Conservation (phyloP, 2,797 vertebrate genomes). For the Enteromius trimaculatus region DNA sequence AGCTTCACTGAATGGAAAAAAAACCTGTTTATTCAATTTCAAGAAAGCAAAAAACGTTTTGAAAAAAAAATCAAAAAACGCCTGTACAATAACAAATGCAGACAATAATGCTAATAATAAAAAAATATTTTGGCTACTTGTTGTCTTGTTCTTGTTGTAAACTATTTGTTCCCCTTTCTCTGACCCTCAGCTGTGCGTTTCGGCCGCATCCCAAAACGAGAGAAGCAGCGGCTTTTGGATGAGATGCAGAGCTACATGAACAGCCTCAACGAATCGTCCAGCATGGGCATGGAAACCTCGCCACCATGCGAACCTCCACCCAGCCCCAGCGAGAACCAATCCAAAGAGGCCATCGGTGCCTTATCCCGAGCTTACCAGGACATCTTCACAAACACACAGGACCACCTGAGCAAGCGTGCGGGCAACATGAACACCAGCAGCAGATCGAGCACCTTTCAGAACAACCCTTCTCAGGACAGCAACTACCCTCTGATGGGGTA, state of each 20-base stretch:
- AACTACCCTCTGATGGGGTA: constrained; percentile 63
- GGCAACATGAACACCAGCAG: constrained; percentile 65
- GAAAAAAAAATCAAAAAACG: background rate
- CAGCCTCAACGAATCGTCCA: constrained; percentile 66
- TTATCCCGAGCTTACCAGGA: constrained; percentile 80
- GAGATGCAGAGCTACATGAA: constrained; percentile 76
- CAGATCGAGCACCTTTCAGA: constrained; percentile 60
- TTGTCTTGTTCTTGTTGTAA: background rate
- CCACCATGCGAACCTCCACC: constrained; percentile 59
- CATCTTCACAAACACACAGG: constrained; percentile 75
- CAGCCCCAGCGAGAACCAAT: constrained; percentile 69
- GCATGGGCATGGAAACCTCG: constrained; percentile 60
- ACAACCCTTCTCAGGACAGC: constrained; percentile 64
- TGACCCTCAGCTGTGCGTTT: constrained; percentile 69
- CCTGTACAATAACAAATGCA: background rate
- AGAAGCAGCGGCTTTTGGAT: constrained; percentile 72
- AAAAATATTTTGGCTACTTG: background rate
- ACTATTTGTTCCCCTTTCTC: background rate
- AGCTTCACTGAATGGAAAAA: background rate
- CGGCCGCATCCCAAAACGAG: constrained; percentile 73
- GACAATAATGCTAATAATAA: background rate
- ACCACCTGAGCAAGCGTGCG: constrained; percentile 68
- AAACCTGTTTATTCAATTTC: background rate
- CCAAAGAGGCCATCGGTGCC: constrained; percentile 78
- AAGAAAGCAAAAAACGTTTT: background rate